Base-by-base conservation (phyloP, 2,113 vertebrate species). In the Nycticryphes semicollaris region DNA sequence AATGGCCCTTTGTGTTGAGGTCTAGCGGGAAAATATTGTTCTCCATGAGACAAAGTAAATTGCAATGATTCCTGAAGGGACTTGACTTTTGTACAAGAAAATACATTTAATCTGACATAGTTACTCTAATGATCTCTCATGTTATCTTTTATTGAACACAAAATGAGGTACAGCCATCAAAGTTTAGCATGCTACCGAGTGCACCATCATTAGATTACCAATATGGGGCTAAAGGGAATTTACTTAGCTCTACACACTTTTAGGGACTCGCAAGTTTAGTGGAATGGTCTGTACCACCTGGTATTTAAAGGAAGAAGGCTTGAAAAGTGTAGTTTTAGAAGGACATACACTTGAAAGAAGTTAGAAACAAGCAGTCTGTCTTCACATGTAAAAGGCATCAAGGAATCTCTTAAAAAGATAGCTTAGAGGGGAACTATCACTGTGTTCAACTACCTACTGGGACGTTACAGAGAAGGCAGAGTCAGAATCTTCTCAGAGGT, bases 1-100 rank as follows among this genome's bases (percentile, higher is more conserved):
- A 99, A 99, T 98, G 98, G 98, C 94, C 98, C 98, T 99, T 98
- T 98, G 95, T 98, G 97, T 97, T 94, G 87, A 69, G 87, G 96
- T 98, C 98, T 98, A 91, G 91, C 31, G 98, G 98, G 98, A 98
- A 96, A 97, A 97, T 94, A 98, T 92, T 98, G 98, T 98, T 98
- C 98, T 97, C 97, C 90, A 73, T 87, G 94, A 98, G 98, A 98
- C 98, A 98, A 98, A 99, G 98, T 98, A 99, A 99, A 99, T 98
- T 98, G 98, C 98, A 98, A 96, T 97, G 94, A 90, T 98, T 98
- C 98, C 97, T 98, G 95, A 97, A 97, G 98, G 96, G 97, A 97
- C 98, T 97, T 90, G 68, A 96, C 93, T 97, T 97, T 94, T 76
- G 92, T 97, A 97, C 98, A 96, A 97, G 97, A 97, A 98, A 98